Evolutionary conservation across 2,113 vertebrate genomes (phyloP), one percentile per base, ranked within the genome.

Genomic region (Pungitius pungitius): DNA sequence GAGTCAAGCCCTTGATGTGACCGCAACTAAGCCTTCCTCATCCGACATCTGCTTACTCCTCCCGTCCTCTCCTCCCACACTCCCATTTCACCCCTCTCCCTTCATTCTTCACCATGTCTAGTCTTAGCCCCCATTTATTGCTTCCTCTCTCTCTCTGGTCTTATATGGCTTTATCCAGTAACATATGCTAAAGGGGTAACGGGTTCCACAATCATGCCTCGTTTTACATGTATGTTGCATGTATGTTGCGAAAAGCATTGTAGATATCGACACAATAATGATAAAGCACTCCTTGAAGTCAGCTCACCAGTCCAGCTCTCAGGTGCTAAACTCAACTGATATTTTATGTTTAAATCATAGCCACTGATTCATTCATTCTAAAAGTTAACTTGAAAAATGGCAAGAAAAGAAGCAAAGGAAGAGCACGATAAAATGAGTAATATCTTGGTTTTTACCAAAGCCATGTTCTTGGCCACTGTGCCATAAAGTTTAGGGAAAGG

Each of bases 11-110:
- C 52, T 82, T 79, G 52, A 74, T 78, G 57, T n/a, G 56, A 80
- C 78, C 73, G 75, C 75, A 82, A 51, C 47, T 51, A 59, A 64
- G 62, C 3, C 67, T 83, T 85, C 87, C 80, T 76, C 82, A 39
- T 87, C 67, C 78, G 60, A 22, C 24, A 58, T 51, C 11, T 1
- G n/a, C 75, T 82, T 22, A 64, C 78, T 76, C 76, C 57, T 80
- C 64, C 78, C 60, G 13, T 75, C 58, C 30, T 27, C 26, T 39
- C 33, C 4, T 10, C 55, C 22, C 14, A 4, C 22, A 52, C 35
- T 60, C 27, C n/a, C 42, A n/a, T 56, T 14, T 37, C 30, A 1
- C 13, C 49, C 18, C 17, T 58, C 40, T 57, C 27, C 24, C 39
- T 26, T 57, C 60, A 72, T 47, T 27, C 64, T 63, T 59, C 59